A percentile compares a stretch with the other conserved stretches of the same genome.
phyloP scores from a whole-genome alignment of 2,888 invertebrate species.

The Dinocampus coccinellae region DNA sequence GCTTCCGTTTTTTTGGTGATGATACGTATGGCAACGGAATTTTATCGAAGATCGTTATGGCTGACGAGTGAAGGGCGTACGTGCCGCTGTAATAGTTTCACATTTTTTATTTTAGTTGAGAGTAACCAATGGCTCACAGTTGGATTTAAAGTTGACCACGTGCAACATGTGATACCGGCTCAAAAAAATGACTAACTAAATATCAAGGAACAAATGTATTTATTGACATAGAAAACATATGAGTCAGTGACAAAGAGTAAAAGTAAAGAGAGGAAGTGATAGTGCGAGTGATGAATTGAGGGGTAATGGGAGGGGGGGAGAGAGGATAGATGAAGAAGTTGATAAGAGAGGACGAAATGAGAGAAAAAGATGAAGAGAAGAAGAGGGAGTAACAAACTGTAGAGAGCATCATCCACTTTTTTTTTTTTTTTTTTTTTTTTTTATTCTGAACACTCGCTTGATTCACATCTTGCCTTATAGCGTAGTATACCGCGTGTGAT shows the following conservation, averaged over 20 bases:
- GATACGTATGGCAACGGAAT: constrained; percentile 16
- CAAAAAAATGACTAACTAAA: background rate
- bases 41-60: constrained; percentile 14
- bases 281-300: background rate
- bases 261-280: background rate
- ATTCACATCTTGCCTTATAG: background rate
- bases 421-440: too few species aligned
- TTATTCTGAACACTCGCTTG: constrained; percentile 18
- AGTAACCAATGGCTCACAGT: background rate
- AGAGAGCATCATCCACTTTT: constrained; percentile 30
- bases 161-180: constrained; percentile 15
- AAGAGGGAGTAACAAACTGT: background rate
- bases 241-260: background rate
- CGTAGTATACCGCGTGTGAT: background rate
- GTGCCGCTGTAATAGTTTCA: constrained; percentile 25
- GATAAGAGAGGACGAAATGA: background rate
- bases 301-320: background rate
- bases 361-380: background rate
- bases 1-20: constrained; percentile 29
- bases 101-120: constrained; percentile 1
- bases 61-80: constrained; percentile 35
- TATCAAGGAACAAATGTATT: background rate
- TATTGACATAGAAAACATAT: background rate
- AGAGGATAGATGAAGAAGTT: background rate
- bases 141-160: background rate